phyloP scores from a whole-genome alignment of 2,113 vertebrate species.

The Myrmophylax atrothorax region DNA sequence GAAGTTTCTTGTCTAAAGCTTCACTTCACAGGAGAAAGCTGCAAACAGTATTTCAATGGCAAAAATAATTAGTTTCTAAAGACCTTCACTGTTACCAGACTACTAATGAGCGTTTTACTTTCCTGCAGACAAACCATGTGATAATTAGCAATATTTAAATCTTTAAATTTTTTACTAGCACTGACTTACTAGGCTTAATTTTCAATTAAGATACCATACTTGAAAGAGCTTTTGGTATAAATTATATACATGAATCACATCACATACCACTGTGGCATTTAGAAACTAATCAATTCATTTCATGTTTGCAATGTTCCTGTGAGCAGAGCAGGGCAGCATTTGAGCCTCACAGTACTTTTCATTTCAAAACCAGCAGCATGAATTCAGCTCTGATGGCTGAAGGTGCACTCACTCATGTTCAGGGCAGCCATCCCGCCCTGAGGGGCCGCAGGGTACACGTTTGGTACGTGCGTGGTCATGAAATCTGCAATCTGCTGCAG shows the following conservation, averaged over 20 bases:
- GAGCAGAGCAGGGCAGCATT: not conserved
- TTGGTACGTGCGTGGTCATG: slow-evolving; percentile 93
- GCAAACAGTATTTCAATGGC: not conserved
- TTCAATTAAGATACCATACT: not conserved
- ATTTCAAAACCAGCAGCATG: not conserved
- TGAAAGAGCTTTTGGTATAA: not conserved
- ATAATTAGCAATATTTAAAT: not conserved
- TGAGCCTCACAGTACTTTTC: not conserved
- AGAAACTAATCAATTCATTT: not conserved
- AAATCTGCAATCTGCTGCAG: slow-evolving; percentile 98
- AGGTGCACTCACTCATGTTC: slow-evolving; percentile 93
- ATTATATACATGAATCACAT: not conserved
- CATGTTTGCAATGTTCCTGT: not conserved
- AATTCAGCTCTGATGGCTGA: not conserved
- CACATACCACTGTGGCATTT: not conserved
- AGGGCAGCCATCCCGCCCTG: slow-evolving; percentile 96
- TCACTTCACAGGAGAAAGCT: not conserved
- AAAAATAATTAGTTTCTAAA: not conserved
- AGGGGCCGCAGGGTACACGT: slow-evolving; percentile 91
- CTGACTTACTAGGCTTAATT: not conserved
- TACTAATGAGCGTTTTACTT: not conserved
- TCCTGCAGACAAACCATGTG: not conserved
- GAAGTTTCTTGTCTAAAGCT: not conserved
- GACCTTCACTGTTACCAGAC: not conserved
- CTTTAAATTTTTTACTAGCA: not conserved